A percentile compares a stretch with the other conserved stretches of the same genome.
Evolutionary conservation across 37 sponge, comb jelly and placozoan species (phyloP).

Genomic region (Spongilla lacustris): DNA sequence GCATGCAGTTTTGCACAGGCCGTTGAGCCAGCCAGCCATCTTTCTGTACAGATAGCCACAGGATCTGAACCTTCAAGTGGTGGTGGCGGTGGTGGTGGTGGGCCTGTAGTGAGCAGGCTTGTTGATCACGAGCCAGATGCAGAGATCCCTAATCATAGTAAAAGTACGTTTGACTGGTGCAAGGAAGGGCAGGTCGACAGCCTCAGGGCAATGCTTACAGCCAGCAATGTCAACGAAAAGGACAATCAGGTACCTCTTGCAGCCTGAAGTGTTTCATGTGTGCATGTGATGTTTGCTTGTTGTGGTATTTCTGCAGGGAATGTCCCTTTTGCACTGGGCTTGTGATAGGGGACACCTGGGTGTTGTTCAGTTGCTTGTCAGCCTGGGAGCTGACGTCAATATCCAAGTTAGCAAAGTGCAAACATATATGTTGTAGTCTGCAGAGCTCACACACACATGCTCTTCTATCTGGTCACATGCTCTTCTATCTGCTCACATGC

Average conservation of each 20-base stretch:
- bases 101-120: conserved; percentile 63
- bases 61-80: conserved; percentile 2
- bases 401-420: conserved; percentile 11
- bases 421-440: background rate
- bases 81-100: conserved; percentile 21
- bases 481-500: background rate
- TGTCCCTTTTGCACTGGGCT: conserved; percentile 87
- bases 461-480: background rate
- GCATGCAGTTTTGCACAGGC: background rate
- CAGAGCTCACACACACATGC: too few relatives aligned
- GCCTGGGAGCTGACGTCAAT: conserved; percentile 65
- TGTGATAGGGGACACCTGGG: conserved; percentile 82
- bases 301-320: conserved; percentile 34
- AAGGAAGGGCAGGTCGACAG: conserved; percentile 71
- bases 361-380: conserved; percentile 53
- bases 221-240: conserved; percentile 27
- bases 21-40: background rate
- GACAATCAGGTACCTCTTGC: conserved; percentile 62
- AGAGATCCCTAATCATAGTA: conserved; percentile 53
- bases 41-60: background rate
- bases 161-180: conserved; percentile 87
- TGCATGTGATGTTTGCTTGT: background rate
- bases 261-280: too few relatives aligned
- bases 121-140: conserved; percentile 26
- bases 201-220: conserved; percentile 22